Base-by-base conservation (phyloP, 2,113 vertebrate species). In the Tupaia tana region DNA sequence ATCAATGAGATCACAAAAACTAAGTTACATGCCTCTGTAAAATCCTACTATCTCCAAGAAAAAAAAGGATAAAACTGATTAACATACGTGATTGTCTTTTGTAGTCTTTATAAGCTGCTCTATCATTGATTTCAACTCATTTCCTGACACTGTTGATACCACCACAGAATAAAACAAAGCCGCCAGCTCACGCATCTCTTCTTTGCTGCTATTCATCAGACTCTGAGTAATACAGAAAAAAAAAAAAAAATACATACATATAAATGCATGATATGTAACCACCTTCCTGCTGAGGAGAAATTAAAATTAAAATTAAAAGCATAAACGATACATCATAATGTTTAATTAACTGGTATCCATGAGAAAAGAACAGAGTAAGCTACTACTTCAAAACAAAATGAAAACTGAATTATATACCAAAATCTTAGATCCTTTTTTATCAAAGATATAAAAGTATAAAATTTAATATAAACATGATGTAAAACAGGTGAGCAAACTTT, bases 161-260 rank as follows among this genome's bases (percentile, higher is more conserved):
- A 99, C 99, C 92, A 99, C 98, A 19, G 99, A 99, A 91, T 99
- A 99, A 87, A 99, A 98, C 81, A 99, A 98, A 7, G 99, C 99
- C 20, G 99, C 99, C 0, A 99, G 98, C 94, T 99, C 99, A 29
- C 99, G 99, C 99, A 99, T 99, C 98, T 99, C 99, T 97, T 99
- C 99, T 96, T 99, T 99, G 97, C 99, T 99, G 73, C 99, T 99
- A 96, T 99, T 99, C 99, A 99, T 99, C 94, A 99, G 98, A 97
- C 98, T 98, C 99, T 99, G 98, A 2, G 63, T 63, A 86, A 54
- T 74, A 85, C 1, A 93, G 54, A 97, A 87, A 89, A 95, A 95
- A 43, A 43, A 43, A 43, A 6, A 43, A 43, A 43, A 43, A 43
- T 43, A 43, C 43, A 43, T 43, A 43, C 85, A 91, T 59, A 95